Percentiles rank a stretch among this genome's conserved stretches.
Conservation (phyloP, 2,888 invertebrate species). For the Zelleria hepariella region DNA sequence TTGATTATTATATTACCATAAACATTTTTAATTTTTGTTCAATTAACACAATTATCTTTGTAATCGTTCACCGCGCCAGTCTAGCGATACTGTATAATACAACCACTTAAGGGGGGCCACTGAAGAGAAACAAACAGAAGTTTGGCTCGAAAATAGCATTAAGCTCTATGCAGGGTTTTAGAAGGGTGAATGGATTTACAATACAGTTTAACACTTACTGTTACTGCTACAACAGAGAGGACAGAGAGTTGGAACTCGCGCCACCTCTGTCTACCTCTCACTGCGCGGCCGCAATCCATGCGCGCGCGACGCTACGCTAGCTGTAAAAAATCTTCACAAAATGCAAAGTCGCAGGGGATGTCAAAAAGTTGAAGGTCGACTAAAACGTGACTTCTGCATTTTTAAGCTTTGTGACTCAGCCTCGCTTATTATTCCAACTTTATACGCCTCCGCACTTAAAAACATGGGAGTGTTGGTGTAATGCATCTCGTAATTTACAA, state of each 20-base stretch:
- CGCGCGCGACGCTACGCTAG: too few relatives aligned
- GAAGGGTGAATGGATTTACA: too few relatives aligned
- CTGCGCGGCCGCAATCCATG: too few relatives aligned
- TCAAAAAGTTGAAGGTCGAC: not conserved
- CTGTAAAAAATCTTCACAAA: too few relatives aligned
- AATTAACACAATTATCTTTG: conserved; percentile 27
- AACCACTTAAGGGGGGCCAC: not conserved
- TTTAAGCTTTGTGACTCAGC: not conserved
- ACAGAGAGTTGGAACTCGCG: too few relatives aligned
- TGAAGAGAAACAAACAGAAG: not conserved
- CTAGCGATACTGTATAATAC: not conserved
- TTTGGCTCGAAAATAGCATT: not conserved
- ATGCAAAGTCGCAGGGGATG: not conserved
- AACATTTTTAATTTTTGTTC: conserved; percentile 7
- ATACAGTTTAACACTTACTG: too few relatives aligned
- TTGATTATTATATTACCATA: not conserved
- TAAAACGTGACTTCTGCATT: not conserved
- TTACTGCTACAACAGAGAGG: too few relatives aligned
- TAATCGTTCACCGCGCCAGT: conserved; percentile 19
- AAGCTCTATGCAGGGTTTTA: too few relatives aligned
- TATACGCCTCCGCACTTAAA: not conserved
- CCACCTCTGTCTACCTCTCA: too few relatives aligned
- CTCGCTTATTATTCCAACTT: not conserved
- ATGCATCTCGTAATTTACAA: not conserved
- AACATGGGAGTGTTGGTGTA: not conserved